These are phyloP conservation scores for Pachydiplax longipennis DNA, from an alignment of 2,888 invertebrate species.

Conservation along the genomic window DNA sequence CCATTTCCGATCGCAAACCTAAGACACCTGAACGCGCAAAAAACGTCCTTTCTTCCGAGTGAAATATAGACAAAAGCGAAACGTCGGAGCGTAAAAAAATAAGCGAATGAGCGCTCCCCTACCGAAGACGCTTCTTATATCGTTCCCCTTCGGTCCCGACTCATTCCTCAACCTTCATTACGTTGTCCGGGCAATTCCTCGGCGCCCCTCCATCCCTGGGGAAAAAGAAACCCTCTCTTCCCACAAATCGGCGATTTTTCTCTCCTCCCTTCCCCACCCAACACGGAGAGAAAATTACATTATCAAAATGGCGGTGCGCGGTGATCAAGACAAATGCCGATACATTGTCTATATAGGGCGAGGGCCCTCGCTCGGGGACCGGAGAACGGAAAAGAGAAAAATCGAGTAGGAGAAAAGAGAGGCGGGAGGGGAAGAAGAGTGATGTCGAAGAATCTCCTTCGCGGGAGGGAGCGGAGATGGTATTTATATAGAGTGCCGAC, in stretches of 20 bases:
- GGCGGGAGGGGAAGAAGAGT: slow-evolving; percentile 50
- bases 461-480: slow-evolving; percentile 55
- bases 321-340: slow-evolving; percentile 60
- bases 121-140: not conserved
- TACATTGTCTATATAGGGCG: slow-evolving; percentile 58
- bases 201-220: slow-evolving; percentile 45
- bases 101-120: not conserved
- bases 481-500: slow-evolving; percentile 60
- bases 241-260: slow-evolving; percentile 49
- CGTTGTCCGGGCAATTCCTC: slow-evolving; percentile 32
- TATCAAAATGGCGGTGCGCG: slow-evolving; percentile 50
- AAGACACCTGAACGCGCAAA: not conserved
- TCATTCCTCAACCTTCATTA: slow-evolving; percentile 45
- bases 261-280: not conserved
- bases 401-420: slow-evolving; percentile 56
- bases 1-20: not conserved
- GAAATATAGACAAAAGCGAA: slow-evolving; percentile 28
- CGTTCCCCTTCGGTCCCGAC: not conserved
- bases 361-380: slow-evolving; percentile 53
- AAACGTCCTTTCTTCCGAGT: not conserved
- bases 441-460: slow-evolving; percentile 1
- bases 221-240: not conserved
- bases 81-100: not conserved
- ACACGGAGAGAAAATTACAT: slow-evolving; percentile 50
- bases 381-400: slow-evolving; percentile 56